Conservation (phyloP, 2,888 invertebrate species). For the Drosophila buzzatii region DNA sequence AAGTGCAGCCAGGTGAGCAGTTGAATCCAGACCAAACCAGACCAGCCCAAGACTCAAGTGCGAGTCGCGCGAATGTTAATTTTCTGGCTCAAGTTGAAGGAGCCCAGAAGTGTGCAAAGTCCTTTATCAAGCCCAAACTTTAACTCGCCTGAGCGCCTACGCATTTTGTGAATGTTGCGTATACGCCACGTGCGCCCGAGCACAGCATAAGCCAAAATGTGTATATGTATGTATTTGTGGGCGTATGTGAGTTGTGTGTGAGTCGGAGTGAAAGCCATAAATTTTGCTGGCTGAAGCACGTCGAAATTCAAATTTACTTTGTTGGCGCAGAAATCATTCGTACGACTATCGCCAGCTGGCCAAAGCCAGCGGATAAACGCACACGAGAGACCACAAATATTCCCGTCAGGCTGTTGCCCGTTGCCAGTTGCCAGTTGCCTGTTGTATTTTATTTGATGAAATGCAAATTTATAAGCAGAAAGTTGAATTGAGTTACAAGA, state of each 20-base stretch:
- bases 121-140: constrained; percentile 38
- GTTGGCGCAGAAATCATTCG: constrained; percentile 40
- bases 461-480: constrained; percentile 70
- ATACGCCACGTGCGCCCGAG: constrained; percentile 57
- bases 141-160: constrained; percentile 25
- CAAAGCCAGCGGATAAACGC: constrained; percentile 31
- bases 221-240: not conserved
- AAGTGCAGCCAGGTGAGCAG: constrained; percentile 45
- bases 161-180: constrained; percentile 40
- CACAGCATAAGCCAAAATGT: constrained; percentile 36
- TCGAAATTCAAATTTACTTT: constrained; percentile 70
- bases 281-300: constrained; percentile 57
- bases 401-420: constrained; percentile 30
- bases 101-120: constrained; percentile 22
- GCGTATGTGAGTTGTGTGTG: not conserved
- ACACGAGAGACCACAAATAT: constrained; percentile 21
- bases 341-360: constrained; percentile 34
- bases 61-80: constrained; percentile 22
- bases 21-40: not conserved
- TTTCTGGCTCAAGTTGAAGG: constrained; percentile 25
- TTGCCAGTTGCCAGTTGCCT: constrained; percentile 14
- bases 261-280: constrained; percentile 55
- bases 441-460: constrained; percentile 50
- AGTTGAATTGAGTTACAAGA: constrained; percentile 54
- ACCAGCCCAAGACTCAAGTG: constrained; percentile 1